Base-by-base conservation (phyloP, 1,140 invertebrate species). In the Sycobia sp. region DNA sequence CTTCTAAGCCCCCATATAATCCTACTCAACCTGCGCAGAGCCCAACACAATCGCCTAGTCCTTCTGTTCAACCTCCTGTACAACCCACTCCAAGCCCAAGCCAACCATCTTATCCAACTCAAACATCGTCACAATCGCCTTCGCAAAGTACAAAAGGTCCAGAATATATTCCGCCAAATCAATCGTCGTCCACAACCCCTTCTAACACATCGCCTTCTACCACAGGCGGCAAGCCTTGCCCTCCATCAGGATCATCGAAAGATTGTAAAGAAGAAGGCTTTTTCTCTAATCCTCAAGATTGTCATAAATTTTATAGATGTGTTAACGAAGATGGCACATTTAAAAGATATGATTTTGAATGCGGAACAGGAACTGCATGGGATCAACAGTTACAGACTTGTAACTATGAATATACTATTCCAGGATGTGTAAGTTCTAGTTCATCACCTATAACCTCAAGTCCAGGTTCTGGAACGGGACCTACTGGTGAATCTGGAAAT, bases 211-310 rank as follows among this genome's bases (percentile, higher is more conserved):
- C n/a, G n/a, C n/a, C n/a, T n/a, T n/a, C 65, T 58, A 60, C n/a
- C 18, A 61, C 32, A 32, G 22, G 68, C 54, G 53, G 46, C 47
- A 60, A 22, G 13, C 46, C 41, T 10, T 47, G 67, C 22, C 20
- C 29, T 38, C 54, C 36, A n/a, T 88, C 89, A 2, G 86, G 87
- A 73, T 85, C 89, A 72, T 89, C 85, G 2, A 82, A 84, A 68
- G 89, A 88, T 47, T 89, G 88, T 71, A 67, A 63, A 10, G 62
- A 76, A n/a, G 87, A 89, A 75, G 89, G 89, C 8, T 91, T 90
- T 67, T 86, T 84, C 71, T 80, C 85, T 3, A 83, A 90, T 76
- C 84, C 86, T 47, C 69, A 74, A 13, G 80, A 88, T 69, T 88
- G 87, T 69, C 77, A 76, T 18, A 78, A 84, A 18, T 87, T 86